A percentile compares a stretch with the other conserved stretches of the same genome.
phyloP scores from a whole-genome alignment of 2,888 invertebrate species.

The Aleiodes testaceus region DNA sequence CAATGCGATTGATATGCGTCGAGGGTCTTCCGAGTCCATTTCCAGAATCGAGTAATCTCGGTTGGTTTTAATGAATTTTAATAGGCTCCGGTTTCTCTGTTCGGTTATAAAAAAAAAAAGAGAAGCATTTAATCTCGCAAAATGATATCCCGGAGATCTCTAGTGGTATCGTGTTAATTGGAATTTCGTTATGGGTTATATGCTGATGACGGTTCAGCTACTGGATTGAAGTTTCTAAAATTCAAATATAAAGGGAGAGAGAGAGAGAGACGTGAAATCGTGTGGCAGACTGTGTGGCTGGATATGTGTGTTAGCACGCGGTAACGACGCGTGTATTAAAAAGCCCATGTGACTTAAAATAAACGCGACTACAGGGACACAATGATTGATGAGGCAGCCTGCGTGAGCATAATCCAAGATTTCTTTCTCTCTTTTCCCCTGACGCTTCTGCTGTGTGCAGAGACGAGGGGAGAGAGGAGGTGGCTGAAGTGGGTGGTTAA shows the following conservation, averaged over 20 bases:
- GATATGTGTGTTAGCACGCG: slow-evolving; percentile 46
- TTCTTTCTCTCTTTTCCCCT: neutral
- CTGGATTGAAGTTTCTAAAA: slow-evolving; percentile 30
- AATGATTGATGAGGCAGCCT: slow-evolving; percentile 47
- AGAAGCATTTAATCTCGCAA: neutral
- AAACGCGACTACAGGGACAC: slow-evolving; percentile 55
- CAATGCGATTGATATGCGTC: slow-evolving; percentile 67
- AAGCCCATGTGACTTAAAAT: slow-evolving; percentile 63
- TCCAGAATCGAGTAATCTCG: slow-evolving; percentile 60
- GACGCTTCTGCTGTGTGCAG: neutral
- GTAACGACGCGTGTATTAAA: slow-evolving; percentile 67
- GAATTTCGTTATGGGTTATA: slow-evolving; percentile 17
- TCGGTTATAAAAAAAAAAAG: neutral
- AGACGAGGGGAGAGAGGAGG: neutral
- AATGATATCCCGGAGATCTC: slow-evolving; percentile 7
- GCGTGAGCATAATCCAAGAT: slow-evolving; percentile 26
- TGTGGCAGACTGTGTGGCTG: slow-evolving; percentile 25
- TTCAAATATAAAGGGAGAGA: slow-evolving; percentile 15
- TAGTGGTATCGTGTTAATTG: slow-evolving; percentile 25
- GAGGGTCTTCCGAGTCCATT: slow-evolving; percentile 60
- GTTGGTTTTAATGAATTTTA: slow-evolving; percentile 66
- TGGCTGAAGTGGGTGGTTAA: slow-evolving; percentile 19
- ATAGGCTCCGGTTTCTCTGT: slow-evolving; percentile 50
- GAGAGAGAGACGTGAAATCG: slow-evolving; percentile 16
- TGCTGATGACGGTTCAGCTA: slow-evolving; percentile 32